phyloP scores from a whole-genome alignment of 92 coral and sea anemone species.

The Phymanthus crucifer region DNA sequence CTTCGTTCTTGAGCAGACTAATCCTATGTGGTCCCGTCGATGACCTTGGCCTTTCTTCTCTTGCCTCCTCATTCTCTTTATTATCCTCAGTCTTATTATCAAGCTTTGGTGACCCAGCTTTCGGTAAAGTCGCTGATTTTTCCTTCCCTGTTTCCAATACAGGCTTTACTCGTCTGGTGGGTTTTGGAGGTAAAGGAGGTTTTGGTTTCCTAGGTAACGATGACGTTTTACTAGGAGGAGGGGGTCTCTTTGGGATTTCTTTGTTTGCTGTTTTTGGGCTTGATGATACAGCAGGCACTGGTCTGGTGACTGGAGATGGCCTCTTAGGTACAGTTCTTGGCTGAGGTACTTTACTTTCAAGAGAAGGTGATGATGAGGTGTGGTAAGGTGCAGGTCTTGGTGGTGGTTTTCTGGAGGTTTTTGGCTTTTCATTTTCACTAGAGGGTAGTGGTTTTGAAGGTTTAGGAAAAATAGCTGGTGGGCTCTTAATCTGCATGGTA shows the following conservation, averaged over 20 bases:
- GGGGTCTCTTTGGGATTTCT: slow-evolving; percentile 35
- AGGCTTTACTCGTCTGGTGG: slow-evolving; percentile 31
- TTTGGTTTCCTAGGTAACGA: slow-evolving; percentile 46
- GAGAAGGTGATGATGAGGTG: slow-evolving; percentile 12
- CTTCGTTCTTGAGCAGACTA: not conserved
- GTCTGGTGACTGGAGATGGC: not conserved
- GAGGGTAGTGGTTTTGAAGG: not conserved
- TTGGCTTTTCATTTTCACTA: slow-evolving; percentile 13
- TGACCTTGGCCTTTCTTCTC: not conserved
- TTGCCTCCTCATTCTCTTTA: not conserved
- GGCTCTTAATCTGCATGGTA: slow-evolving; percentile 7
- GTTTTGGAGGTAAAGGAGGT: slow-evolving; percentile 78
- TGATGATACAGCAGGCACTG: not conserved
- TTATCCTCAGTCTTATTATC: not conserved
- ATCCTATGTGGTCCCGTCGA: not conserved
- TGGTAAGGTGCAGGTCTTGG: slow-evolving; percentile 32
- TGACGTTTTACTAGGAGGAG: slow-evolving; percentile 47
- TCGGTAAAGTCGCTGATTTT: slow-evolving; percentile 35
- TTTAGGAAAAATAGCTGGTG: slow-evolving; percentile 6
- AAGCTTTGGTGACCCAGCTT: slow-evolving; percentile 18
- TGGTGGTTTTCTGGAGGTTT: slow-evolving; percentile 27
- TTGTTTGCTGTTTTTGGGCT: slow-evolving; percentile 6
- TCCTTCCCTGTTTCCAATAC: not conserved
- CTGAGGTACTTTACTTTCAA: slow-evolving; percentile 21
- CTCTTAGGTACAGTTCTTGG: not conserved